phyloP scores from a whole-genome alignment of 1,140 invertebrate genomes.

The Neodiprion fabricii region DNA sequence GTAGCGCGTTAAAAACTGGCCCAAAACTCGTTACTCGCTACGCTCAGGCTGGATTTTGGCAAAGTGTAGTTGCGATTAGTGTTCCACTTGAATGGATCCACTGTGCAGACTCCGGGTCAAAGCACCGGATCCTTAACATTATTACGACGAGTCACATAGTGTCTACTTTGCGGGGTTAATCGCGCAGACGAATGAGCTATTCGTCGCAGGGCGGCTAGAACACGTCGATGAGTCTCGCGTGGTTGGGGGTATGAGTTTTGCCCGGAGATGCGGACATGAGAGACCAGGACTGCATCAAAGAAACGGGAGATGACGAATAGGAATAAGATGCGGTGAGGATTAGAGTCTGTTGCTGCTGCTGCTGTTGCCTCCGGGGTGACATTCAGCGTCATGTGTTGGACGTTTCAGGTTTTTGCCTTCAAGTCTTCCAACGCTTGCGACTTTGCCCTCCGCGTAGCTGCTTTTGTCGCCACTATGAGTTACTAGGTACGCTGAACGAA shows the following conservation, averaged over 20 bases:
- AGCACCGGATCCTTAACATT: not conserved
- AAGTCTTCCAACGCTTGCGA: conserved; percentile 19
- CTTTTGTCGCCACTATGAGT: conserved; percentile 22
- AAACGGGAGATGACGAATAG: not conserved
- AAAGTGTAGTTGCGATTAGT: not conserved
- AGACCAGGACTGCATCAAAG: too few relatives aligned
- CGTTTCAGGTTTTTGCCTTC: conserved; percentile 38
- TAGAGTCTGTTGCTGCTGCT: conserved; percentile 6
- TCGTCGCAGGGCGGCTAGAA: too few relatives aligned
- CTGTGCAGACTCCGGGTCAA: too few relatives aligned
- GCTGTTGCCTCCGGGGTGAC: conserved; percentile 39
- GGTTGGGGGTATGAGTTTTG: too few relatives aligned
- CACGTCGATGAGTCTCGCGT: too few relatives aligned
- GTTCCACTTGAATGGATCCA: too few relatives aligned
- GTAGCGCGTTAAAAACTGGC: not conserved
- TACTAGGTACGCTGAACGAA: not conserved
- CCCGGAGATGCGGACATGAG: too few relatives aligned
- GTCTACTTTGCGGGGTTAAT: too few relatives aligned
- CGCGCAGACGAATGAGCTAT: too few relatives aligned
- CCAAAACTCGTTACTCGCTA: not conserved
- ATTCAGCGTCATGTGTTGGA: conserved; percentile 47
- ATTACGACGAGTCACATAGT: not conserved
- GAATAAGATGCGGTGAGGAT: not conserved
- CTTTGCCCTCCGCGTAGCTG: conserved; percentile 15
- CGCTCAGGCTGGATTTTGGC: not conserved